Base-by-base conservation (phyloP, 2,888 invertebrate genomes). In the Nasonovia ribisnigri region DNA sequence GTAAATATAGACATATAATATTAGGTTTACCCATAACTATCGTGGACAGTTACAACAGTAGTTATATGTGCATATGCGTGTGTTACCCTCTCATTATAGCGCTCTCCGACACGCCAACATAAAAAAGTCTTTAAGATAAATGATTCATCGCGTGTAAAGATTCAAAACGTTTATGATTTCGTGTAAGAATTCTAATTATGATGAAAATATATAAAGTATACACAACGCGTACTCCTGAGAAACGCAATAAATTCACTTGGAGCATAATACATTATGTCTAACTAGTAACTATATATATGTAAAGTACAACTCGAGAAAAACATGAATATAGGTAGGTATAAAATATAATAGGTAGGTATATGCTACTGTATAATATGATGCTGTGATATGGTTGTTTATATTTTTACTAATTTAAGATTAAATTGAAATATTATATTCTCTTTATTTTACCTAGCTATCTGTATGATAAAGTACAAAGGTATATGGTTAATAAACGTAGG, bases 41-140 rank as follows among this genome's bases (percentile, higher is more conserved):
- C 88, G 4, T 57, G 29, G 42, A 88, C 26, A 57, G 54, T 43
- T 57, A 89, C 51, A 48, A 77, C 91, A 86, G 46, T 57, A 91
- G 54, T 91, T 86, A n/a, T 84, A 20, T 29, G n/a, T 86, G 36
- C 57, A 36, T 77, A 77, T 77, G 57, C 57, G 91, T 90, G 90
- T 86, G 24, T 54, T 84, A 20, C 57, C 46, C 46, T 57, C 91
- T 60, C 46, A 86, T 91, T 91, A 77, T 77, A 91, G 11, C 2
- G 46, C 48, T 84, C 46, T 57, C 13, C 57, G 91, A 91, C 91
- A 91, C 57, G 91, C 84, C 13, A 43, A 91, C 54, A 46, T 54
- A 77, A 67, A 91, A 57, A 57, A 5, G 91, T 86, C 91, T 57
- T 84, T 91, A 91, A 91, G 84, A 91, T 91, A 91, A 91, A 91